A percentile compares a stretch with the other conserved stretches of the same genome.
These are phyloP conservation scores for Aplocera efformata DNA, from an alignment of 2,888 invertebrate genomes.

Conservation along the genomic window DNA sequence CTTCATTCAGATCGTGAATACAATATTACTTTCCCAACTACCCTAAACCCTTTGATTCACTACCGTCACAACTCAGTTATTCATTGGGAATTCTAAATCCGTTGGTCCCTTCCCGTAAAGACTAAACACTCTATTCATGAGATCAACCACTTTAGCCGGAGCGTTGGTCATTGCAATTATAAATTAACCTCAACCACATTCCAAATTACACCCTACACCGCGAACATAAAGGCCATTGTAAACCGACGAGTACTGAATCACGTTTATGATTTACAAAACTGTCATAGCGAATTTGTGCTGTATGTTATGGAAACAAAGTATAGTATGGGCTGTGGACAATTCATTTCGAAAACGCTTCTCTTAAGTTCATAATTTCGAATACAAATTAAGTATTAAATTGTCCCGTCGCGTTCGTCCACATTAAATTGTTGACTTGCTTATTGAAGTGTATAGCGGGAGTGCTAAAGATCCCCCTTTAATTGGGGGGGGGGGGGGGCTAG, in stretches of 20 bases:
- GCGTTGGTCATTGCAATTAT: constrained; percentile 34
- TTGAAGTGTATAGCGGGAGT: constrained; percentile 23
- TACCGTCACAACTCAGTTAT: background rate
- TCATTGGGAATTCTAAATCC: constrained; percentile 7
- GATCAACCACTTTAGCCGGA: constrained; percentile 37
- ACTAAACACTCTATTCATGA: constrained; percentile 36
- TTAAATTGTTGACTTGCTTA: constrained; percentile 23
- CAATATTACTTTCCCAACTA: too few species aligned
- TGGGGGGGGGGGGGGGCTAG: too few species aligned
- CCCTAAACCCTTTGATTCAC: too few species aligned
- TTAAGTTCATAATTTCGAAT: constrained; percentile 14
- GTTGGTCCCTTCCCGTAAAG: constrained; percentile 21
- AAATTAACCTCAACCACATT: constrained; percentile 12
- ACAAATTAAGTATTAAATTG: constrained; percentile 26
- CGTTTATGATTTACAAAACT: constrained; percentile 13
- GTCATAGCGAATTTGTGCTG: constrained; percentile 4
- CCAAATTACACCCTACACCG: constrained; percentile 5
- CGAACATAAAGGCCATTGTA: constrained; percentile 9
- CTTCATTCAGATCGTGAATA: too few species aligned
- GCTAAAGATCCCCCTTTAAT: constrained; percentile 3
- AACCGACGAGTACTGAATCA: background rate
- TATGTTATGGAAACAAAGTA: constrained; percentile 6
- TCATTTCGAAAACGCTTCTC: constrained; percentile 19
- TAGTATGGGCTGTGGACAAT: constrained; percentile 2
- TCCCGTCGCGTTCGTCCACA: constrained; percentile 11